Evolutionary conservation across 1,140 invertebrate genomes (phyloP).

Genomic region (Ruditapes philippinarum): DNA sequence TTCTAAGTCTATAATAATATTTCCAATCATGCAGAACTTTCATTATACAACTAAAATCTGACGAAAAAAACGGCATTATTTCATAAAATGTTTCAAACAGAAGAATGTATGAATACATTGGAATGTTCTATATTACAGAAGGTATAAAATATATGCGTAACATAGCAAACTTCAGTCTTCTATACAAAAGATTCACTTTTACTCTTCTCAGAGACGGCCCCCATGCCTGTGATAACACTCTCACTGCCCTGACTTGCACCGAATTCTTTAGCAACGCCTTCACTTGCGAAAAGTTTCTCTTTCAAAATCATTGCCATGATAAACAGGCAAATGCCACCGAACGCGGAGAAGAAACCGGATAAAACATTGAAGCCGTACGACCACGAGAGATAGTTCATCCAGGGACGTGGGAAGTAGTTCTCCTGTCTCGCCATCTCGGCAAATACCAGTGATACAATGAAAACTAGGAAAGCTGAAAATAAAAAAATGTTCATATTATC

Average conservation of each 20-base stretch:
- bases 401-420: constrained; percentile 98
- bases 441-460: constrained; percentile 94
- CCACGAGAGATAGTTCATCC: constrained; percentile 98
- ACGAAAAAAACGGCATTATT: too few species aligned
- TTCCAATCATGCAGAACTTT: too few species aligned
- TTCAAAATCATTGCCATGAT: constrained; percentile 79
- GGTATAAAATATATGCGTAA: too few species aligned
- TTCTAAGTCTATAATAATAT: too few species aligned
- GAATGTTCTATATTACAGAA: too few species aligned
- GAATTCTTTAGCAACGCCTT: constrained; percentile 56
- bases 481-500: too few species aligned
- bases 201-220: constrained; percentile 23
- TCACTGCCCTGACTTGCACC: constrained; percentile 28
- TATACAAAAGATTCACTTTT: constrained; percentile 35
- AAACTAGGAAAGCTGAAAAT: constrained; percentile 79
- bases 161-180: too few species aligned
- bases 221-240: constrained; percentile 34
- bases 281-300: constrained; percentile 67
- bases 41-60: too few species aligned
- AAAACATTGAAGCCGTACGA: constrained; percentile 97
- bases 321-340: constrained; percentile 81
- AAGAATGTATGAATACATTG: too few species aligned
- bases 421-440: constrained; percentile 95
- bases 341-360: constrained; percentile 91
- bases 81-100: too few species aligned